phyloP scores from a whole-genome alignment of 2,888 invertebrate genomes.

The Conchocele bisecta region DNA sequence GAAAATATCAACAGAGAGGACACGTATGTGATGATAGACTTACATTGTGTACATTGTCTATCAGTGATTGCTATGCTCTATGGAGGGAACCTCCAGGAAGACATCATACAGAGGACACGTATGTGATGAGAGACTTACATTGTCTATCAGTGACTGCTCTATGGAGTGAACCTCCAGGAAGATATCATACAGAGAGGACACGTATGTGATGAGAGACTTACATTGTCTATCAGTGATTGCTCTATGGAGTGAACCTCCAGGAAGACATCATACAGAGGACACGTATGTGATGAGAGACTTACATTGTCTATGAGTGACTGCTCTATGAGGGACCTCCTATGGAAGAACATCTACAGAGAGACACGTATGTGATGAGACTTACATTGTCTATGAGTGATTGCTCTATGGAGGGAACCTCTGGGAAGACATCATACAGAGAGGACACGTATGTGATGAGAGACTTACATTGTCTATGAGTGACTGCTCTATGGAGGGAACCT shows the following conservation, averaged over 20 bases:
- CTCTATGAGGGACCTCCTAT: slow-evolving; percentile 83
- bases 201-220: slow-evolving; percentile 99
- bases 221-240: slow-evolving; percentile 88
- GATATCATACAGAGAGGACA: slow-evolving; percentile 99
- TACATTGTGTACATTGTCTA: no score
- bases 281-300: slow-evolving; percentile 99
- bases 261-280: slow-evolving; percentile 99
- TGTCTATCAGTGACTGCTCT: slow-evolving; percentile 84
- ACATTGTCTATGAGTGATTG: slow-evolving; percentile 85
- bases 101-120: slow-evolving; percentile 99
- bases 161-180: slow-evolving; percentile 88
- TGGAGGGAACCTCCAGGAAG: slow-evolving; percentile 88
- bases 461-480: no score
- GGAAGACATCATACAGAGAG: slow-evolving; percentile 99
- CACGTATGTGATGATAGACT: slow-evolving; percentile 99
- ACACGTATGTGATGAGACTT: slow-evolving; percentile 94
- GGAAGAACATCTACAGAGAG: slow-evolving; percentile 99
- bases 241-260: slow-evolving; percentile 85
- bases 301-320: slow-evolving; percentile 88
- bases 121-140: slow-evolving; percentile 89
- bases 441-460: slow-evolving; percentile 99
- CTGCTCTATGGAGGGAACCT: slow-evolving; percentile 81
- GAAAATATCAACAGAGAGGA: slow-evolving; percentile 99
- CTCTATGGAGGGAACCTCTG: slow-evolving; percentile 84
- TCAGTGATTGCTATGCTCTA: slow-evolving; percentile 85